A percentile compares a stretch with the other conserved stretches of the same genome.
Evolutionary conservation across 2,797 vertebrate species (phyloP).

Genomic region (Glossophaga mutica): DNA sequence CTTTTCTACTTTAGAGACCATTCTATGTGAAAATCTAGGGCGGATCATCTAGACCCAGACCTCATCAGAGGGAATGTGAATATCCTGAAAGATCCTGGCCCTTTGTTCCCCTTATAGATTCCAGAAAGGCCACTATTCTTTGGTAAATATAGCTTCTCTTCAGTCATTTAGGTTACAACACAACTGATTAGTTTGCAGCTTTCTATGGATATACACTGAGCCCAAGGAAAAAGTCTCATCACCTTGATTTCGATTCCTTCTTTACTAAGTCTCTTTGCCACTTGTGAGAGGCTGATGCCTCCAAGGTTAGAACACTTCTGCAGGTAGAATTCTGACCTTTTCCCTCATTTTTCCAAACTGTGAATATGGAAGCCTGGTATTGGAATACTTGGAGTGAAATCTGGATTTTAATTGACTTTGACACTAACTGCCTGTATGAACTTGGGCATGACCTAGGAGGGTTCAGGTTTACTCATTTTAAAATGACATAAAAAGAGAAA

Average conservation of each 20-base stretch:
- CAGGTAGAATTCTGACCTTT: neutral
- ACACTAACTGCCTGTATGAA: neutral
- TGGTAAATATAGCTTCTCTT: neutral
- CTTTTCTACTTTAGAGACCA: neutral
- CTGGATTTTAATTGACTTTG: conserved; percentile 3
- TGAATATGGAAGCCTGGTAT: neutral
- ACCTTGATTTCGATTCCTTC: neutral
- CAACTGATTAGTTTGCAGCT: neutral
- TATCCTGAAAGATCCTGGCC: neutral
- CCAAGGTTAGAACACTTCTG: neutral
- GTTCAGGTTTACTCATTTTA: neutral
- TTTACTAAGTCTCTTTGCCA: neutral
- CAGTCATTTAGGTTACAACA: neutral
- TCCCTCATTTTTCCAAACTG: neutral
- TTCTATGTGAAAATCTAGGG: neutral
- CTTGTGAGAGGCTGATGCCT: neutral
- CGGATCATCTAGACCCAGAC: neutral
- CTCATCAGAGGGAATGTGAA: neutral
- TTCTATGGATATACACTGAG: neutral
- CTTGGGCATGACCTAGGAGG: neutral
- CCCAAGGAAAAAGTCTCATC: neutral
- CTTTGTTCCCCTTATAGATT: neutral
- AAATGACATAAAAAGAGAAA: neutral
- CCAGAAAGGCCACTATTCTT: neutral
- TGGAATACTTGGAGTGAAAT: neutral